Conservation (phyloP, 2,113 vertebrate species). For the Neotoma lepida region DNA sequence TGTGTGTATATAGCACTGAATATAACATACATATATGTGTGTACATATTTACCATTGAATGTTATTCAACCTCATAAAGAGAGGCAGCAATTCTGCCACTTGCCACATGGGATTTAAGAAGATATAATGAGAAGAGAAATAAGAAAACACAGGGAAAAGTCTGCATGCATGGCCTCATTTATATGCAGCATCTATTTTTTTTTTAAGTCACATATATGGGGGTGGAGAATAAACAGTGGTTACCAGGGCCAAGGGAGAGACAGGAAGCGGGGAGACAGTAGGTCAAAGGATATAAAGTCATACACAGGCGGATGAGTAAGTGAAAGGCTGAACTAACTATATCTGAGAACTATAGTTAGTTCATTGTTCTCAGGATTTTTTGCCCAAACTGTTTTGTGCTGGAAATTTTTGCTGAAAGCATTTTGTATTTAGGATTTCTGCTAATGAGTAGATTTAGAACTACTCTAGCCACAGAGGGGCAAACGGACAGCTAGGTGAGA, state of each 20-base stretch:
- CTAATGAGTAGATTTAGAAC: not conserved
- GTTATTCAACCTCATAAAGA: not conserved
- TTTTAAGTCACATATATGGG: not conserved
- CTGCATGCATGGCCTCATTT: not conserved
- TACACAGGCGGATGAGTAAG: not conserved
- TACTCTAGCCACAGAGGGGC: not conserved
- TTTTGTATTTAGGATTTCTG: not conserved
- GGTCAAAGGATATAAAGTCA: not conserved
- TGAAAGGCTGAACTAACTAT: not conserved
- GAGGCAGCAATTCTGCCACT: not conserved
- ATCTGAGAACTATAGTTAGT: not conserved
- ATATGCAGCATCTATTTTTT: not conserved
- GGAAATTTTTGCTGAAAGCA: not conserved
- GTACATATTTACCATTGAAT: not conserved
- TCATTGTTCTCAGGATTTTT: not conserved
- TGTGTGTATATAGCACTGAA: too few species aligned
- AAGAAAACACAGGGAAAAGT: not conserved
- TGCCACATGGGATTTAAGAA: not conserved
- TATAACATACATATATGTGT: not conserved
- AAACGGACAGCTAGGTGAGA: too few species aligned
- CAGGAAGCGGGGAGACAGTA: not conserved
- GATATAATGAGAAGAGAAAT: not conserved
- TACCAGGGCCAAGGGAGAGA: not conserved
- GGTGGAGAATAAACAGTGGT: not conserved
- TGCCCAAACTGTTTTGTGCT: not conserved